A percentile compares a stretch with the other conserved stretches of the same genome.
Evolutionary conservation across 2,888 invertebrate genomes (phyloP).

Genomic region (Lasioglossum morio): DNA sequence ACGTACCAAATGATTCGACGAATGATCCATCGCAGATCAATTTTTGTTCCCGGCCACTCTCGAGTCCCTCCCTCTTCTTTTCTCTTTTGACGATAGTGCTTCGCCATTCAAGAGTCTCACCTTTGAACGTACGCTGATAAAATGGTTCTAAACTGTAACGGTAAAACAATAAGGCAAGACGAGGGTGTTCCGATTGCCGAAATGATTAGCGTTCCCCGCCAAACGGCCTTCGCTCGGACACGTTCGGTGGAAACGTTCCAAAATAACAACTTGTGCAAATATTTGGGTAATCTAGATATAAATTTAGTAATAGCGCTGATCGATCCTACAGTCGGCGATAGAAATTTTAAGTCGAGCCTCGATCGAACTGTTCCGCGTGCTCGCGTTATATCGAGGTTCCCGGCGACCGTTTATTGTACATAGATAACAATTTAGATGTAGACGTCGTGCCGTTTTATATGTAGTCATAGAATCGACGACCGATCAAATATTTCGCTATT

Average conservation of each 20-base stretch:
- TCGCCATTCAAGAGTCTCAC: conserved; percentile 16
- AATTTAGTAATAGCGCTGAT: conserved; percentile 61
- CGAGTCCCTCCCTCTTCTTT: not conserved
- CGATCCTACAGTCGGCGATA: conserved; percentile 51
- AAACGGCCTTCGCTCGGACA: conserved; percentile 8
- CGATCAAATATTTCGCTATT: conserved; percentile 44
- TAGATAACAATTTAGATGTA: conserved; percentile 64
- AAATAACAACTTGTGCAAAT: conserved; percentile 51
- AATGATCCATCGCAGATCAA: conserved; percentile 25
- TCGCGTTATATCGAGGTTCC: conserved; percentile 29
- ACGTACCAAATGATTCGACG: conserved; percentile 33
- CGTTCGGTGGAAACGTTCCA: conserved; percentile 24
- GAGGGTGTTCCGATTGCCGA: not conserved
- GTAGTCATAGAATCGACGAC: conserved; percentile 55
- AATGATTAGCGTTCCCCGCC: not conserved
- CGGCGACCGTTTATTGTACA: conserved; percentile 65
- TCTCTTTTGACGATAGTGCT: conserved; percentile 15
- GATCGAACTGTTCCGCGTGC: conserved; percentile 28
- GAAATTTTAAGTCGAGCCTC: conserved; percentile 47
- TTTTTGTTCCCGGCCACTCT: not conserved
- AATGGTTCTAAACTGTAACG: conserved; percentile 28
- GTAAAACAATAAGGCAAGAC: not conserved
- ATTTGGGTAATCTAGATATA: conserved; percentile 58
- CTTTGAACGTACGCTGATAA: conserved; percentile 3
- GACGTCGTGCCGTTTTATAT: conserved; percentile 68